Evolutionary conservation across 2,113 vertebrate genomes (phyloP).

Genomic region (Phalacrocorax aristotelis): DNA sequence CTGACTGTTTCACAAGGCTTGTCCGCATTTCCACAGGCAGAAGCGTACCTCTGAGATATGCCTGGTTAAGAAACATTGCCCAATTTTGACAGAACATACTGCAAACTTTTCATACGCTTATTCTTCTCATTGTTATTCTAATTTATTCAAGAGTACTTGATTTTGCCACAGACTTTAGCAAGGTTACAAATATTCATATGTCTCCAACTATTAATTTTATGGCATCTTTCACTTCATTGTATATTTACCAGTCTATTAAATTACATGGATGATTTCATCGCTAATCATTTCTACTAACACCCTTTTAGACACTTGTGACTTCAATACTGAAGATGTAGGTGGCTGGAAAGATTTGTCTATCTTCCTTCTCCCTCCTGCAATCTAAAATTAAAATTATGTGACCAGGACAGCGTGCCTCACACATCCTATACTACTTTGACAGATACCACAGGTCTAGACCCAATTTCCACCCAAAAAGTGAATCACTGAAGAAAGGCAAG

Average conservation of each 20-base stretch:
- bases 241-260: constrained; percentile 1
- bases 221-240: constrained; percentile 14
- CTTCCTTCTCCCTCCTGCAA: neutral
- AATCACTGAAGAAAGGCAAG: constrained; percentile 1
- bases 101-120: neutral
- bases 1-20: neutral
- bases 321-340: constrained; percentile 36
- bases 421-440: neutral
- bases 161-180: neutral
- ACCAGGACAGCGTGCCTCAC: constrained; percentile 34
- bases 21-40: neutral
- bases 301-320: constrained; percentile 27
- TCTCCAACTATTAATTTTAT: constrained; percentile 31
- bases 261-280: constrained; percentile 44
- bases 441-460: constrained; percentile 52
- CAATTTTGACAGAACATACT: neutral
- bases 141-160: constrained; percentile 25
- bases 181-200: constrained; percentile 41
- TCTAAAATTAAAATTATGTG: constrained; percentile 53
- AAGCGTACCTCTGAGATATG: neutral
- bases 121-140: neutral
- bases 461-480: neutral
- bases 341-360: constrained; percentile 30
- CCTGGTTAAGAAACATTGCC: neutral
- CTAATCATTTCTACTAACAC: constrained; percentile 31